Conservation (phyloP, 2,113 vertebrate genomes). For the Anser brachyrhynchus region DNA sequence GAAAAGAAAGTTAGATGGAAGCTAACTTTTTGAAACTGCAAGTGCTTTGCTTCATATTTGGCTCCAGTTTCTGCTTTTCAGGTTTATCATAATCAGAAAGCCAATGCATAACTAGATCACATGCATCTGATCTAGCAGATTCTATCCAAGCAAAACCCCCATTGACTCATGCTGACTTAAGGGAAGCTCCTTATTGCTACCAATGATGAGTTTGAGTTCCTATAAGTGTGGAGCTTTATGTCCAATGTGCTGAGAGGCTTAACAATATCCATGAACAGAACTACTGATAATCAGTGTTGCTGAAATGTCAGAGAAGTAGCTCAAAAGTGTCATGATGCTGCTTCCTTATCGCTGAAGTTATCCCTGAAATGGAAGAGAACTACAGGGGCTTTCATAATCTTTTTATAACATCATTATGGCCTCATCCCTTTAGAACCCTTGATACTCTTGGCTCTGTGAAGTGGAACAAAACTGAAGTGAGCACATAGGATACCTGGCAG, state of each 20-base stretch:
- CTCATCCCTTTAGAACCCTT: conserved; percentile 32
- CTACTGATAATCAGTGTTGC: conserved; percentile 38
- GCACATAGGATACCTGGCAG: neutral
- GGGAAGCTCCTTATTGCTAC: neutral
- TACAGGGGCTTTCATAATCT: conserved; percentile 21
- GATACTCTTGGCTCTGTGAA: conserved; percentile 4
- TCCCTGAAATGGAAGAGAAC: conserved; percentile 15
- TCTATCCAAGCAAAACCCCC: neutral
- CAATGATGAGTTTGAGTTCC: conserved; percentile 1
- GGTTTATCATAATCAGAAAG: neutral
- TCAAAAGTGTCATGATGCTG: conserved; percentile 19
- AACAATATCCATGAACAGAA: conserved; percentile 52
- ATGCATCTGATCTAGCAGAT: neutral
- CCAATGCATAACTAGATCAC: neutral
- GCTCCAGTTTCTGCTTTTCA: neutral
- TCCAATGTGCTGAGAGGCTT: conserved; percentile 43
- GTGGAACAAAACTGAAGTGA: neutral
- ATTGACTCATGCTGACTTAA: neutral
- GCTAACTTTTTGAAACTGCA: neutral
- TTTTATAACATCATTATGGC: conserved; percentile 51
- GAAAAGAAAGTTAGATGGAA: neutral
- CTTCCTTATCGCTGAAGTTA: conserved; percentile 45
- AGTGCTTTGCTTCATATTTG: neutral
- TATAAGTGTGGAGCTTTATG: neutral
- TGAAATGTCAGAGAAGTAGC: conserved; percentile 58